Evolutionary conservation across 2,113 vertebrate species (phyloP), one percentile per base, ranked within the genome.

Genomic region (Anoplopoma fimbria): DNA sequence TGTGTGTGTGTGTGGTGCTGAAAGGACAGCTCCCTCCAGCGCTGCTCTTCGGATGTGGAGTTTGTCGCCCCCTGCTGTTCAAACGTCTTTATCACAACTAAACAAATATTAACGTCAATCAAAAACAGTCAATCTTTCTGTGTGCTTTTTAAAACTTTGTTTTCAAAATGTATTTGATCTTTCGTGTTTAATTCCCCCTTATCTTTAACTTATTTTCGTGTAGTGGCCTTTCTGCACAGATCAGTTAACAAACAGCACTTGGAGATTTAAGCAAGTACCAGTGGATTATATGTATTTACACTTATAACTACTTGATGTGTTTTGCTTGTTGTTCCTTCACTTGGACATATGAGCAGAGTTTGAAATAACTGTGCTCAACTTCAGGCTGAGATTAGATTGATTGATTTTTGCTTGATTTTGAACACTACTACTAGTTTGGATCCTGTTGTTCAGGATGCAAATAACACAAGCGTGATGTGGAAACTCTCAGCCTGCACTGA

Each of bases 11-110:
- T 51, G 85, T 86, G 95, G 95, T 95, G 94, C 95, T 96, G 95
- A 95, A 96, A 81, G 94, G 93, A 96, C 96, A 96, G 96, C 95
- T 96, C 94, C 94, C 82, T 87, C 40, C 55, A 76, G 74, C 69
- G 17, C 13, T 58, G 51, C 19, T 14, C 36, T 1, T 0, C 51
- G 42, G 60, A 42, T 29, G 31, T 68, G 81, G 81, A 60, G 33
- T 87, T 31, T 93, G 90, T 79, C 90, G 55, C 86, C 90, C 79
- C 67, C 92, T 88, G 51, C 69, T 77, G 89, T 9, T 47, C n/a
- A 83, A 78, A 57, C 0, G 0, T n/a, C 1, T 13, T 69, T 12
- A 79, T 76, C 65, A 86, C 91, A 92, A 25, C 19, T 34, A n/a
- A 15, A 23, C 4, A 25, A 64, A 31, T 9, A 0, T 65, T 19